These are phyloP conservation scores for Ctenosaura bakeri DNA, from an alignment of 2,797 vertebrate species.

Conservation along the genomic window DNA sequence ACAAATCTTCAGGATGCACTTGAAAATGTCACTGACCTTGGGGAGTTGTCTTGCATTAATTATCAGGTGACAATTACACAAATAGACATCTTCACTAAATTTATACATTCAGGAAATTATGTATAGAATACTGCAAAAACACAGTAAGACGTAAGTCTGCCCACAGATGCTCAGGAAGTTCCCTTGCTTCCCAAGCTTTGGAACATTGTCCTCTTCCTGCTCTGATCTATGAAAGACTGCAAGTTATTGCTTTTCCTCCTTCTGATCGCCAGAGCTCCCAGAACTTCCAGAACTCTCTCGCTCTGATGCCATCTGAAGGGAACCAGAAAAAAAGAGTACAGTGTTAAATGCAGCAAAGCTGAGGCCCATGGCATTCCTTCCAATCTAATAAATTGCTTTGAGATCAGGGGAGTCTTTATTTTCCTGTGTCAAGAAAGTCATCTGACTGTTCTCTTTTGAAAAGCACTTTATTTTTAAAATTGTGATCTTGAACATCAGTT, in stretches of 20 bases:
- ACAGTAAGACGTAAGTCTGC: slow-evolving; percentile 90
- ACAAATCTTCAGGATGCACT: slow-evolving; percentile 52
- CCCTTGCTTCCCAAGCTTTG: slow-evolving; percentile 79
- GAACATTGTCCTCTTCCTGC: slow-evolving; percentile 75
- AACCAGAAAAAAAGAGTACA: slow-evolving; percentile 44
- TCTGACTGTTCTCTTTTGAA: not conserved
- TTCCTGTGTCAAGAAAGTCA: not conserved
- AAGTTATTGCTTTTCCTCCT: slow-evolving; percentile 86
- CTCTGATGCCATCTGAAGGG: slow-evolving; percentile 93
- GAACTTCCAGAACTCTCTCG: slow-evolving; percentile 87
- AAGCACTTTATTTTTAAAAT: not conserved
- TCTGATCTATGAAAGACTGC: slow-evolving; percentile 60
- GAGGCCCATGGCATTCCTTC: accelerated
- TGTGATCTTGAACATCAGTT: not conserved
- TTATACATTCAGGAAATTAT: slow-evolving; percentile 83
- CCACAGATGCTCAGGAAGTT: slow-evolving; percentile 83
- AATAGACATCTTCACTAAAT: slow-evolving; percentile 78
- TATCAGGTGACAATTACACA: slow-evolving; percentile 79
- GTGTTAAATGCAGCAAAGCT: slow-evolving; percentile 32
- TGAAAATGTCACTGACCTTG: slow-evolving; percentile 55
- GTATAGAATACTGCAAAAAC: slow-evolving; percentile 93
- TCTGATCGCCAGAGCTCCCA: slow-evolving; percentile 88
- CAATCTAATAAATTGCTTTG: not conserved
- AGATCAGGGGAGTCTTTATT: not conserved
- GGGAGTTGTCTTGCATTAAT: slow-evolving; percentile 66